Evolutionary conservation across 2,888 invertebrate species (phyloP).

Genomic region (Catonia carolina): DNA sequence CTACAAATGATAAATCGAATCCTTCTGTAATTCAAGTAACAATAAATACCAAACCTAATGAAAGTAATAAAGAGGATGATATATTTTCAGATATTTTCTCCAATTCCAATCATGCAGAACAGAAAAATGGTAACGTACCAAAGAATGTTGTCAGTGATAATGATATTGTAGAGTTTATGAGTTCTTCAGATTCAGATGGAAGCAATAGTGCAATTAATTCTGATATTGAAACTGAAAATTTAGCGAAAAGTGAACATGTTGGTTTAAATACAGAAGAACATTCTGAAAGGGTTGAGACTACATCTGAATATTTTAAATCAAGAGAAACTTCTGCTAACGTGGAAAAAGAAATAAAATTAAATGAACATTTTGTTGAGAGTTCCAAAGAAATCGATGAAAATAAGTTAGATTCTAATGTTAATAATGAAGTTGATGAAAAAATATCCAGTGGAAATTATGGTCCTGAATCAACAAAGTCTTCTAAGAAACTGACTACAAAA

Average conservation of each 20-base stretch:
- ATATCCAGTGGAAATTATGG: no score
- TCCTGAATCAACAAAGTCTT: slow-evolving; percentile 2
- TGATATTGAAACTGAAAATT: neutral
- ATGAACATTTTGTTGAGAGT: no score
- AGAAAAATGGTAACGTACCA: slow-evolving; percentile 12
- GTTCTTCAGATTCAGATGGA: slow-evolving; percentile 16
- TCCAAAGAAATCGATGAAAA: slow-evolving; percentile 12
- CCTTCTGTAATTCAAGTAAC: neutral
- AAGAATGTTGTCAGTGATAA: slow-evolving; percentile 27
- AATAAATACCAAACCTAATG: slow-evolving; percentile 8
- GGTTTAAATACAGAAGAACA: neutral
- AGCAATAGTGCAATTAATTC: slow-evolving; percentile 17
- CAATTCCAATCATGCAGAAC: neutral
- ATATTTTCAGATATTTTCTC: slow-evolving; percentile 67
- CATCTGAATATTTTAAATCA: neutral
- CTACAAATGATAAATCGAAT: neutral
- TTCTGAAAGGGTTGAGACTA: neutral
- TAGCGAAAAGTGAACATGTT: neutral
- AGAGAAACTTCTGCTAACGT: no score
- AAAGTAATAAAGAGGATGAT: slow-evolving; percentile 47
- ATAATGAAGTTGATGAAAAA: neutral
- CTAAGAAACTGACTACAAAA: slow-evolving; percentile 13
- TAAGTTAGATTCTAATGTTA: neutral
- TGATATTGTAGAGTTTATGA: slow-evolving; percentile 28
- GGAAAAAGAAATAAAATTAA: neutral